phyloP scores from a whole-genome alignment of 1,140 invertebrate species.

The Anastrepha ludens region DNA sequence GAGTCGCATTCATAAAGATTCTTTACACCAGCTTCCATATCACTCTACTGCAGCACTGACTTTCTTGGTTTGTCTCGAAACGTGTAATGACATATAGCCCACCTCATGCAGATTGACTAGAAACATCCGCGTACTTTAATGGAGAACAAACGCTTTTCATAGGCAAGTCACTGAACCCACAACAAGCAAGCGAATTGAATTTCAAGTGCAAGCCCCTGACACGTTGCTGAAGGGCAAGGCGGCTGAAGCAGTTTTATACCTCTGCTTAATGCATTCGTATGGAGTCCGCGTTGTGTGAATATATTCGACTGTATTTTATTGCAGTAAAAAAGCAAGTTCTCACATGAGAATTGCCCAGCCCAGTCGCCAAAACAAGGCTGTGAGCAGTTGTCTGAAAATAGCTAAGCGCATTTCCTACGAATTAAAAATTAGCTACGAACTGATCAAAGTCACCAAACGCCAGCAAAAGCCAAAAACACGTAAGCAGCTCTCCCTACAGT shows the following conservation, averaged over 20 bases:
- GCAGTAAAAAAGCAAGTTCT: neutral
- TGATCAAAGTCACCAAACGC: neutral
- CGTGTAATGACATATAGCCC: neutral
- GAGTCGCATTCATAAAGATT: neutral
- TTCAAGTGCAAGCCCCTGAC: neutral
- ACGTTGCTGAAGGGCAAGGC: neutral
- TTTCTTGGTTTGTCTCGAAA: neutral
- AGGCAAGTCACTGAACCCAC: constrained; percentile 24
- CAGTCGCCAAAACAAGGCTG: neutral
- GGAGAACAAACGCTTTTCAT: neutral
- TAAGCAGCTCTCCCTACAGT: neutral
- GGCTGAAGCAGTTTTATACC: neutral
- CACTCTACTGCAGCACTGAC: neutral
- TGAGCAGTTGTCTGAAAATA: neutral
- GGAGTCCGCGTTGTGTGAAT: neutral
- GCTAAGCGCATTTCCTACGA: neutral
- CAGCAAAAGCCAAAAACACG: neutral
- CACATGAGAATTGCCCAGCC: constrained; percentile 4
- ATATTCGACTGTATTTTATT: neutral
- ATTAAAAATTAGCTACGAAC: constrained; percentile 43
- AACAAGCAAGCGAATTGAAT: neutral
- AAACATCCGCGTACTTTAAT: neutral
- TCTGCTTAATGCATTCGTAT: neutral
- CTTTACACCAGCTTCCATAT: neutral
- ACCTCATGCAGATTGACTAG: neutral